Base-by-base conservation (phyloP, 2,888 invertebrate genomes). In the Thera britannica region DNA sequence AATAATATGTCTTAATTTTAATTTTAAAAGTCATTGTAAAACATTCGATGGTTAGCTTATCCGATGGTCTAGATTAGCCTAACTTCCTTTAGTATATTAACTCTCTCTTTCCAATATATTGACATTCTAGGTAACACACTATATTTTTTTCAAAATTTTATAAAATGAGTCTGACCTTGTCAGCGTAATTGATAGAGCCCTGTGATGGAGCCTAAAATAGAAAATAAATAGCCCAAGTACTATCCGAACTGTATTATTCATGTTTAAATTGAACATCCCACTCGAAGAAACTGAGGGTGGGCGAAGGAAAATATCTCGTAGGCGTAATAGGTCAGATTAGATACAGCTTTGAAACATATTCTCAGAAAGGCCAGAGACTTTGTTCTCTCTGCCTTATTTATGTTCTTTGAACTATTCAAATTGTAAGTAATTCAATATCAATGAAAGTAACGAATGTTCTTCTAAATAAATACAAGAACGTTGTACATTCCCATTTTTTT, bases 241-340 rank as follows among this genome's bases (percentile, higher is more conserved):
- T 23, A 23, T 23, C 23, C 23, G 23, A 23, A 23, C 23, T 23
- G 23, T 7, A 7, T n/a, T 57, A 57, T 57, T 41, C 57, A 23
- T 58, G 58, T 58, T 35, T 35, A 38, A 46, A 51, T 60, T 46
- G 48, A 56, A 48, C 55, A 56, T 56, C 55, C 36, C 62, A 62
- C 48, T 48, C 36, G 11, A 55, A 8, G 54, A 54, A 44, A 44
- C 54, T 56, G 38, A 46, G 48, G 49, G 57, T 52, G 51, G 58
- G 63, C 44, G 44, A 44, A 34, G 51, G 35, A 52, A 62, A 64
- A 57, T 38, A 44, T 38, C 8, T 46, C 44, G 61, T 54, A 7
- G 51, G 63, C 52, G 58, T 49, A 34, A 61, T 34, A 62, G 62
- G 56, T 62, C 62, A 55, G 8, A 12, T 52, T 3, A 41, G 34